Percentiles rank a stretch among this genome's conserved stretches.
Evolutionary conservation across 2,888 invertebrate species (phyloP).

Genomic region (Boloria selene): DNA sequence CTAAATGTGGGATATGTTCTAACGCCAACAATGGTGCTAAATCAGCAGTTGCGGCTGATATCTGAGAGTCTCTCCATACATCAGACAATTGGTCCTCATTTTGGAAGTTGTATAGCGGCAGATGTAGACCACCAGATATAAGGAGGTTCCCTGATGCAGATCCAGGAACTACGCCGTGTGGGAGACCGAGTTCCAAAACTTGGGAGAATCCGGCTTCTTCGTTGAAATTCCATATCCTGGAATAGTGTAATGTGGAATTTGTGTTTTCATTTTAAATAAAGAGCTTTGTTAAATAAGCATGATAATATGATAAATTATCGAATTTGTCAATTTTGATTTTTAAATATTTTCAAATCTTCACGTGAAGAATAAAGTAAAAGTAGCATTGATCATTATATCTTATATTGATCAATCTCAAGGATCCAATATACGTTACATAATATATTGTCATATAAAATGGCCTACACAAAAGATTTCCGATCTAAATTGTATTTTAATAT

Average conservation of each 20-base stretch:
- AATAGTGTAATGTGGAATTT: slow-evolving; percentile 46
- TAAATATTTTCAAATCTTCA: too few relatives aligned
- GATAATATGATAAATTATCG: too few relatives aligned
- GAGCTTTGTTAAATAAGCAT: too few relatives aligned
- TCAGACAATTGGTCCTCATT: slow-evolving; percentile 71
- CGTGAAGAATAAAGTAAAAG: too few relatives aligned
- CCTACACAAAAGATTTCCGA: too few relatives aligned
- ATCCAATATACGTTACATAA: too few relatives aligned
- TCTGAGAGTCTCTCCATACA: slow-evolving; percentile 74
- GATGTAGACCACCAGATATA: slow-evolving; percentile 84
- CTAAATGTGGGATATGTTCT: slow-evolving; percentile 78
- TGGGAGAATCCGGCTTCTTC: slow-evolving; percentile 87
- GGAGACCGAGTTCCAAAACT: slow-evolving; percentile 85
- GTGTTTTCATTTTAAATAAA: too few relatives aligned
- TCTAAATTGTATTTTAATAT: too few relatives aligned
- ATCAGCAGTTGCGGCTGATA: slow-evolving; percentile 81
- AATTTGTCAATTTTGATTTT: too few relatives aligned
- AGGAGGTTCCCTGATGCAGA: slow-evolving; percentile 84
- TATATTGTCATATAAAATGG: too few relatives aligned
- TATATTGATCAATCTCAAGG: too few relatives aligned
- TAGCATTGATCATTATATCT: too few relatives aligned
- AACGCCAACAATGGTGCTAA: slow-evolving; percentile 82
- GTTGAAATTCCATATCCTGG: slow-evolving; percentile 87
- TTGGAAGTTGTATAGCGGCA: slow-evolving; percentile 74
- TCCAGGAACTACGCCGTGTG: slow-evolving; percentile 85